Percentiles rank a stretch among this genome's conserved stretches.
These are phyloP conservation scores for Hirtodrosophila trivittata DNA, from an alignment of 2,888 invertebrate genomes.

Conservation along the genomic window DNA sequence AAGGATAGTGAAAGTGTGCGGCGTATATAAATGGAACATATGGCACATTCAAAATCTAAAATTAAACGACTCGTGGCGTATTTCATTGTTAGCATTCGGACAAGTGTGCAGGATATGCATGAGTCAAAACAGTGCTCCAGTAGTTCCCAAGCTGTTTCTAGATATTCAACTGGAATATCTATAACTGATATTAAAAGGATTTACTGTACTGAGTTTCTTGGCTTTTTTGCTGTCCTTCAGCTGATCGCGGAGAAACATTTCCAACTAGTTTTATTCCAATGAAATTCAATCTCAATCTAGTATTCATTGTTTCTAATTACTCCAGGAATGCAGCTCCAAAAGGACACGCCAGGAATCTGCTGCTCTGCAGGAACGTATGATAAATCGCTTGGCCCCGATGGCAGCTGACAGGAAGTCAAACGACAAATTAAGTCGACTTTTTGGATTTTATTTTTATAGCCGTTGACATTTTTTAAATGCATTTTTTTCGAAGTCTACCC, in stretches of 20 bases:
- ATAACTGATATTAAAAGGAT: too few relatives aligned
- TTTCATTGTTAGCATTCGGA: neutral
- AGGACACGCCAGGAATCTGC: conserved; percentile 27
- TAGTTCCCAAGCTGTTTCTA: conserved; percentile 10
- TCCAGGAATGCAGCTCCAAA: neutral
- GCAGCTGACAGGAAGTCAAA: conserved; percentile 81
- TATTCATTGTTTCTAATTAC: too few relatives aligned
- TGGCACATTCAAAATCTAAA: conserved; percentile 23
- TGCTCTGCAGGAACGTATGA: conserved; percentile 20
- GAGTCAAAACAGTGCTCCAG: neutral
- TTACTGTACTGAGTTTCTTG: too few relatives aligned
- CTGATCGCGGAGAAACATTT: too few relatives aligned
- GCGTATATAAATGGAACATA: conserved; percentile 24
- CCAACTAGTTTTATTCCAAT: too few relatives aligned
- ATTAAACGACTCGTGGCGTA: conserved; percentile 25
- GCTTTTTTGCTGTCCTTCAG: too few relatives aligned
- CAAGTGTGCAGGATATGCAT: conserved; percentile 29
- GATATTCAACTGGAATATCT: neutral
- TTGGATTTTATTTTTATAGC: conserved; percentile 57
- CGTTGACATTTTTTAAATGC: conserved; percentile 65
- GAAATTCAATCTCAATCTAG: too few relatives aligned
- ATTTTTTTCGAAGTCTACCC: conserved; percentile 34
- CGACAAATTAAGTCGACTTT: conserved; percentile 64
- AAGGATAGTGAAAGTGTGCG: conserved; percentile 52
- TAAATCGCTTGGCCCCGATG: conserved; percentile 32